Conservation (phyloP, 2,888 invertebrate genomes). For the Eilema sororculum region DNA sequence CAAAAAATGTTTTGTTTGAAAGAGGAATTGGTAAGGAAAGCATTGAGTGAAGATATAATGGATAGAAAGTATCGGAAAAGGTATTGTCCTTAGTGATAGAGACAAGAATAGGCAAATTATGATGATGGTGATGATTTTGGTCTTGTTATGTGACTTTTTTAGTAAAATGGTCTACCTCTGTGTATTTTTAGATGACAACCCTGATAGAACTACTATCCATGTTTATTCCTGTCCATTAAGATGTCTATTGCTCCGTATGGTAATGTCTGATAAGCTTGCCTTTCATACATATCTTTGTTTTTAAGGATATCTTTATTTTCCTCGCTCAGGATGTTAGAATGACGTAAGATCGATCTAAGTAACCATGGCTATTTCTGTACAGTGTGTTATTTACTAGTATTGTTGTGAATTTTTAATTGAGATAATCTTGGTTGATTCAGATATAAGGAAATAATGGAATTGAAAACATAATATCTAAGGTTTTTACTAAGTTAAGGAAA, state of each 20-base stretch:
- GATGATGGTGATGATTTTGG: too few relatives aligned
- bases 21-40: too few relatives aligned
- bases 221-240: neutral
- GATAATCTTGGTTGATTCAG: neutral
- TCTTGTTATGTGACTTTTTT: neutral
- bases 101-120: too few relatives aligned
- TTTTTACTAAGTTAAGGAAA: too few relatives aligned
- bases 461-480: neutral
- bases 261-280: neutral
- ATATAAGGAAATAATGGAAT: neutral
- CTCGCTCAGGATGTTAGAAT: neutral
- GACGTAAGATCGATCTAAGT: constrained; percentile 6
- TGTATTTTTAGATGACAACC: neutral
- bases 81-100: too few relatives aligned
- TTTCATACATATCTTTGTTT: constrained; percentile 11
- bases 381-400: too few relatives aligned
- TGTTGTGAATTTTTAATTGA: neutral
- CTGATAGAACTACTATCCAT: neutral
- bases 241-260: neutral
- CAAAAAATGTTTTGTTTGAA: too few relatives aligned
- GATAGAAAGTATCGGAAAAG: too few relatives aligned
- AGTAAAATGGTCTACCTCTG: neutral
- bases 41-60: too few relatives aligned
- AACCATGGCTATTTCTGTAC: neutral
- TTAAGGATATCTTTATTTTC: constrained; percentile 10